Conservation (phyloP, 1,140 invertebrate species). For the Scaptomyza hsui region DNA sequence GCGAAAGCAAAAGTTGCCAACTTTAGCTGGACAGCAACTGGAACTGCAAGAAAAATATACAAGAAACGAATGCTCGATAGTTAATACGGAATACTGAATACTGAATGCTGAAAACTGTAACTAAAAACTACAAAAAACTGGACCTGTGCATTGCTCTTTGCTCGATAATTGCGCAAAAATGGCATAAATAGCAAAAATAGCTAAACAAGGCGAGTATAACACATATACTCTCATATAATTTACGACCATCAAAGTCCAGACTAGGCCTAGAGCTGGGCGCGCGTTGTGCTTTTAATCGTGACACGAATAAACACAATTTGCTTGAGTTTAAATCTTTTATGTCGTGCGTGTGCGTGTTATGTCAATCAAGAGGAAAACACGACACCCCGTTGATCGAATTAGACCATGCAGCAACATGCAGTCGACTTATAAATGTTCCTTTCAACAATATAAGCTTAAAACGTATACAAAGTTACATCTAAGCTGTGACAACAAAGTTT, state of each 20-base stretch:
- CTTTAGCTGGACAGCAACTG: constrained; percentile 36
- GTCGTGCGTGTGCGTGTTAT: constrained; percentile 7
- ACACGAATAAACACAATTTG: constrained; percentile 10
- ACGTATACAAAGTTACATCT: no score
- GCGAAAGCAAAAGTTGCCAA: constrained; percentile 71
- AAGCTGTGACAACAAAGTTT: no score
- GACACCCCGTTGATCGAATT: constrained; percentile 1
- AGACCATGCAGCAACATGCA: no score
- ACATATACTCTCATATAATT: constrained; percentile 11
- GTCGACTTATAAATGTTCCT: no score
- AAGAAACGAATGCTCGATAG: not conserved
- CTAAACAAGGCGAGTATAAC: constrained; percentile 61
- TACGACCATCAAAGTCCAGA: not conserved
- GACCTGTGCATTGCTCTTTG: constrained; percentile 58
- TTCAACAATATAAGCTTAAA: no score
- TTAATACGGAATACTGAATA: constrained; percentile 5
- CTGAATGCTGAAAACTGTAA: constrained; percentile 22
- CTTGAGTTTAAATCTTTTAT: no score
- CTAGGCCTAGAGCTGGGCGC: not conserved
- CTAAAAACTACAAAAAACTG: constrained; percentile 42
- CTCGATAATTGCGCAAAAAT: constrained; percentile 68
- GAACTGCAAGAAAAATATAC: constrained; percentile 18
- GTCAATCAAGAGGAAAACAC: constrained; percentile 14
- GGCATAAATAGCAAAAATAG: constrained; percentile 38
- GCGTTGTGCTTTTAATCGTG: constrained; percentile 4